Percentiles rank a stretch among this genome's conserved stretches.
Evolutionary conservation across 92 coral and sea anemone species (phyloP).

Genomic region (Diadumene lineata): DNA sequence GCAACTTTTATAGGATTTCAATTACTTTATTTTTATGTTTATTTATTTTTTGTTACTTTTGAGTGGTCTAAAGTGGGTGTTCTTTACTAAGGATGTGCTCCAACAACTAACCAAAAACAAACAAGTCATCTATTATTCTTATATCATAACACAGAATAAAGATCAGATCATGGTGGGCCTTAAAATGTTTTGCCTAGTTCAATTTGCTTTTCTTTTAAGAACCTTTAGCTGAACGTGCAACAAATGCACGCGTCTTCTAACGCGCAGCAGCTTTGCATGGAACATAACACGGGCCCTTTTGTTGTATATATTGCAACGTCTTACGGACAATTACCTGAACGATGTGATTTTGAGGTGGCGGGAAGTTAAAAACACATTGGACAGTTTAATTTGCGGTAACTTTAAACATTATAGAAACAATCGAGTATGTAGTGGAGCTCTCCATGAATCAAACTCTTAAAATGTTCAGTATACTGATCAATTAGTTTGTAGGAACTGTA

Average conservation of each 20-base stretch:
- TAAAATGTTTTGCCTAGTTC: background rate
- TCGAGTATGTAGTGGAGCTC: no score
- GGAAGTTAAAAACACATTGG: background rate
- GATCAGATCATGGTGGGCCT: conserved; percentile 14
- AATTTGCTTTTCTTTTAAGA: background rate
- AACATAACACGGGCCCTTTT: background rate
- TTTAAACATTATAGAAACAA: no score
- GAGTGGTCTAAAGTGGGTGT: background rate
- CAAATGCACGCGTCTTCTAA: background rate
- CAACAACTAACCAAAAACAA: background rate
- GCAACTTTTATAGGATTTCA: background rate
- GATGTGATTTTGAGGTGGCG: background rate
- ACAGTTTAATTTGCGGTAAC: background rate
- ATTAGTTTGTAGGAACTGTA: no score
- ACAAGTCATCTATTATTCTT: conserved; percentile 8
- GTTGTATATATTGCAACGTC: background rate
- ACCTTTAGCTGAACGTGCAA: background rate
- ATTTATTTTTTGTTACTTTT: background rate
- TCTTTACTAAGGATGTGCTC: background rate
- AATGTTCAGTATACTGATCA: no score
- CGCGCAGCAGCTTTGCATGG: background rate
- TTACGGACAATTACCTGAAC: background rate
- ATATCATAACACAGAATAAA: conserved; percentile 9
- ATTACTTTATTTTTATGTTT: background rate
- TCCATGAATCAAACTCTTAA: no score